phyloP scores from a whole-genome alignment of 2,888 invertebrate species.

The Temnothorax rugatulus region DNA sequence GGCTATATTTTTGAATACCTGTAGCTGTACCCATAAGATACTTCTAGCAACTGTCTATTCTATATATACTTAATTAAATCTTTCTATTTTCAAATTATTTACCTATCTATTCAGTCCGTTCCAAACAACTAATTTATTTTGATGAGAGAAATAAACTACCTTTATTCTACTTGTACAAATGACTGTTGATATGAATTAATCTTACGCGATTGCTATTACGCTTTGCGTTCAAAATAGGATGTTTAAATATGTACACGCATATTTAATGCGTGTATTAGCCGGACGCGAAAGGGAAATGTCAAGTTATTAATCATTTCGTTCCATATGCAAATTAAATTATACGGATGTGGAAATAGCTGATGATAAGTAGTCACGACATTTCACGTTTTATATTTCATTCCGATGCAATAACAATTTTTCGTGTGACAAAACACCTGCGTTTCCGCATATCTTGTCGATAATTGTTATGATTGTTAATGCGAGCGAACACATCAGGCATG shows the following conservation, averaged over 20 bases:
- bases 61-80: background rate
- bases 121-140: background rate
- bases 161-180: background rate
- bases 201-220: constrained; percentile 21
- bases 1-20: background rate
- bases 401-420: constrained; percentile 15
- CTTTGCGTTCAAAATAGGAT: constrained; percentile 15
- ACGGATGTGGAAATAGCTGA: constrained; percentile 43
- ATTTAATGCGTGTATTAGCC: background rate
- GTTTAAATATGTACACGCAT: constrained; percentile 36
- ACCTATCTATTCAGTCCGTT: background rate
- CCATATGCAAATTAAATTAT: constrained; percentile 52
- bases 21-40: background rate
- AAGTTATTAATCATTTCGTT: constrained; percentile 40
- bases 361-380: constrained; percentile 36
- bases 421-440: background rate
- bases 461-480: constrained; percentile 33
- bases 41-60: background rate
- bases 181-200: constrained; percentile 21
- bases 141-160: background rate
- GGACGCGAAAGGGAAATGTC: constrained; percentile 12
- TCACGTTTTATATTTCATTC: constrained; percentile 4
- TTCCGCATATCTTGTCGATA: background rate
- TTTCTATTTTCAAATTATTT: background rate
- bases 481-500: background rate